Conservation (phyloP, 2,797 vertebrate genomes). For the Silurus aristotelis region DNA sequence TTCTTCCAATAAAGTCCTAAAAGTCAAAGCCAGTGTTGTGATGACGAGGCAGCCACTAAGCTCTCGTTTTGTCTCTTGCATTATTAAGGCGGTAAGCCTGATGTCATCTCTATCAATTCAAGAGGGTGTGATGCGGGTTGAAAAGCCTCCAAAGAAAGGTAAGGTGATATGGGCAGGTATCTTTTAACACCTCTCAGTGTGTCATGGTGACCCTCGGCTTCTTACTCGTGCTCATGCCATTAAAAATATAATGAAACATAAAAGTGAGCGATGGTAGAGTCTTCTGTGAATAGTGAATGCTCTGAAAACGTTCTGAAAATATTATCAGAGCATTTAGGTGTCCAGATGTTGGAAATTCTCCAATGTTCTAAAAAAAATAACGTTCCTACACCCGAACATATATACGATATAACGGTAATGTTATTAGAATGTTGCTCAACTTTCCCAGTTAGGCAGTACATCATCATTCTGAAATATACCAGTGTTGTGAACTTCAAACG, state of each 20-base stretch:
- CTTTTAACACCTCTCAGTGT: slow-evolving; percentile 66
- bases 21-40: slow-evolving; percentile 8
- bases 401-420: not conserved
- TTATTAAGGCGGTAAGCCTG: slow-evolving; percentile 62
- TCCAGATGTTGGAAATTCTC: not conserved
- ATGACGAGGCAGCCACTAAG: slow-evolving; percentile 38
- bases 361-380: not conserved
- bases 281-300: not conserved
- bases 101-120: slow-evolving; percentile 54
- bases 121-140: slow-evolving; percentile 27
- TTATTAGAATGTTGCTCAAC: not conserved
- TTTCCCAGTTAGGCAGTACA: not conserved
- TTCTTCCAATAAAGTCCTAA: not conserved
- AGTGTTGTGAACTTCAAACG: too few relatives aligned
- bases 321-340: too few relatives aligned
- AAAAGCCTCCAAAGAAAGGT: slow-evolving; percentile 55
- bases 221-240: slow-evolving; percentile 46
- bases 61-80: slow-evolving; percentile 68
- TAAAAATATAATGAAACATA: not conserved
- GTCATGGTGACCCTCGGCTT: slow-evolving; percentile 59
- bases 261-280: not conserved
- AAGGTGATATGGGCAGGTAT: slow-evolving; percentile 60
- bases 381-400: not conserved
- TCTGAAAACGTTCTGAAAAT: not conserved
- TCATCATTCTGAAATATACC: not conserved